Conservation (phyloP, 2,797 vertebrate species). For the Gymnopithys bicolor region DNA sequence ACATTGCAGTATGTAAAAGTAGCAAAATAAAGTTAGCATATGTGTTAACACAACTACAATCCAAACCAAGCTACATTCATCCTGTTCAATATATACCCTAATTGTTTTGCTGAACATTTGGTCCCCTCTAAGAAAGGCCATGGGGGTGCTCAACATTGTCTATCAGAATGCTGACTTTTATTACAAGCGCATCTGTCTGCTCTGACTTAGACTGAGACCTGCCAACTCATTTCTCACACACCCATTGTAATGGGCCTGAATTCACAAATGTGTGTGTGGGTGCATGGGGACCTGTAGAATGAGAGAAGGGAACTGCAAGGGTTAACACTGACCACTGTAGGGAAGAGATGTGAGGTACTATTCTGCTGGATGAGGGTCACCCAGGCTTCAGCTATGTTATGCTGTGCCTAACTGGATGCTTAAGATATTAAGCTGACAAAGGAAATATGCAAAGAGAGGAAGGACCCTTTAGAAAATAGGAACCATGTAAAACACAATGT, state of each 20-base stretch:
- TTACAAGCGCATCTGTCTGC: background rate
- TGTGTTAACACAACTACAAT: background rate
- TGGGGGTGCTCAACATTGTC: background rate
- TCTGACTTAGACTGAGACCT: background rate
- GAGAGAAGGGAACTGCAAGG: background rate
- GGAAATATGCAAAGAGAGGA: background rate
- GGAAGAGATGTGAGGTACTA: background rate
- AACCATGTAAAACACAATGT: background rate
- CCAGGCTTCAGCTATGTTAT: background rate
- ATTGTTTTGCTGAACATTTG: background rate
- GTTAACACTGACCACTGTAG: background rate
- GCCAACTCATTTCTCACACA: background rate
- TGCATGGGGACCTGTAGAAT: fast-evolving
- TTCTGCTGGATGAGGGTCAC: background rate
- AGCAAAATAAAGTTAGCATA: conserved; percentile 1
- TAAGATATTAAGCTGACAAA: background rate
- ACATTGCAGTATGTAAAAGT: background rate
- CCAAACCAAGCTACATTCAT: background rate
- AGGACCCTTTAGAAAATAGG: background rate
- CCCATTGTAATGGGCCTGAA: background rate
- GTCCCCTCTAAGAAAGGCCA: background rate
- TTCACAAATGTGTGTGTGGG: fast-evolving
- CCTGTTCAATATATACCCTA: background rate
- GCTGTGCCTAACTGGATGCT: background rate
- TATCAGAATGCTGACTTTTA: background rate